Evolutionary conservation across 2,888 invertebrate genomes (phyloP), one percentile per base, ranked within the genome.

Genomic region (Phyllotreta cruciferae): DNA sequence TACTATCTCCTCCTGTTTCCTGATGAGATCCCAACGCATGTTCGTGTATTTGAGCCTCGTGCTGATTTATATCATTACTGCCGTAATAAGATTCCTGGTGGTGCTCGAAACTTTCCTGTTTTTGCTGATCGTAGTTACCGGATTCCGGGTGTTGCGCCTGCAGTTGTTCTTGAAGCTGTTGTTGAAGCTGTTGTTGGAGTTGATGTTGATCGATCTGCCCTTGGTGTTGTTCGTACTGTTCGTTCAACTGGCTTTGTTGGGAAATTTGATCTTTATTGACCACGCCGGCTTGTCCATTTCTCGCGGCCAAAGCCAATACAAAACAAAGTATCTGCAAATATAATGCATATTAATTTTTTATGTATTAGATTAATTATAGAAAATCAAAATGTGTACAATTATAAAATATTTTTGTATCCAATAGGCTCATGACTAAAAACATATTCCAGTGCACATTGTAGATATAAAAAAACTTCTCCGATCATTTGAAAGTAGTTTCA

Each of bases 201-300:
- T 50, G 50, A 36, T 36, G 36, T 36, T 50, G 36, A 1, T 50
- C 10, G 11, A 14, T 10, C 10, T 11, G 14, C 38, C 38, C 37
- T 11, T 37, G 37, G 11, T 37, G 37, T 68, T 64, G 61, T 68
- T 69, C 67, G 65, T 67, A 35, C 69, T 67, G 62, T 9, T 50
- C n/a, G 10, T 41, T 9, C 3, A 10, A 41, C 9, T n/a, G n/a
- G 69, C 6, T 10, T 34, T 55, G 55, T 57, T 38, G 38, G 9
- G 8, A 3, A 11, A 14, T 47, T 24, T 41, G 24, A 6, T 41
- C 34, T 6, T 58, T 34, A 10, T 73, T 73, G 58, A 75, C 71
- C 61, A 73, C 71, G 66, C 77, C 74, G 60, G 75, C 78, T 66
- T 72, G 67, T 65, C 72, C 73, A 62, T 66, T 68, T 60, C 68